Conservation (phyloP, 2,113 vertebrate species). For the Ophthalmolycus amberensis region DNA sequence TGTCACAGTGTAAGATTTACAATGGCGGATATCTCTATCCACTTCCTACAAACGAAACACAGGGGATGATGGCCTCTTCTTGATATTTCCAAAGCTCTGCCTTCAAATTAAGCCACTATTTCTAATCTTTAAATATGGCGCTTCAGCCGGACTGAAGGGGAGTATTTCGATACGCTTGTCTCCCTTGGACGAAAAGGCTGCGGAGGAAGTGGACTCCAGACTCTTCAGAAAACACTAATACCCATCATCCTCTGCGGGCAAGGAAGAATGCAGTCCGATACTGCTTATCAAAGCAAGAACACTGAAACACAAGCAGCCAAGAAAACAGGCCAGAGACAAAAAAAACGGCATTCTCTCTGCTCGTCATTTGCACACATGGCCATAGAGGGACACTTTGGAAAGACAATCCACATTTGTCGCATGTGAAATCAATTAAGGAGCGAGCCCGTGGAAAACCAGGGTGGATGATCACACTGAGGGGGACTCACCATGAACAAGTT, state of each 20-base stretch:
- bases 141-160: slow-evolving; percentile 63
- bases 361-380: slow-evolving; percentile 55
- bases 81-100: slow-evolving; percentile 76
- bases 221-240: slow-evolving; percentile 78
- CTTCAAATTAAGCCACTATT: slow-evolving; percentile 74
- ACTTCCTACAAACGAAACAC: slow-evolving; percentile 76
- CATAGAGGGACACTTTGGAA: slow-evolving; percentile 41
- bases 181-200: slow-evolving; percentile 52
- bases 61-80: slow-evolving; percentile 76
- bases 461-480: slow-evolving; percentile 25
- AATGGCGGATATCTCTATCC: slow-evolving; percentile 69
- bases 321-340: slow-evolving; percentile 69
- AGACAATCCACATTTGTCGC: slow-evolving; percentile 62
- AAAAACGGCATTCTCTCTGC: slow-evolving; percentile 50
- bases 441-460: slow-evolving; percentile 49
- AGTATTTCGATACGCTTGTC: slow-evolving; percentile 64
- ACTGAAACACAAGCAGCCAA: slow-evolving; percentile 71
- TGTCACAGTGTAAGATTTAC: slow-evolving; percentile 69
- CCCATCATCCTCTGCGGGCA: slow-evolving; percentile 63
- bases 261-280: slow-evolving; percentile 64
- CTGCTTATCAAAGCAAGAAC: slow-evolving; percentile 79
- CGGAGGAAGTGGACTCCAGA: slow-evolving; percentile 73
- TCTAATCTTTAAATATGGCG: slow-evolving; percentile 75
- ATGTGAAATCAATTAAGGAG: slow-evolving; percentile 80
- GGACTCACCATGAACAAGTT: background rate